Conservation (phyloP, 2,113 vertebrate species). For the Marcusenius ussheri region DNA sequence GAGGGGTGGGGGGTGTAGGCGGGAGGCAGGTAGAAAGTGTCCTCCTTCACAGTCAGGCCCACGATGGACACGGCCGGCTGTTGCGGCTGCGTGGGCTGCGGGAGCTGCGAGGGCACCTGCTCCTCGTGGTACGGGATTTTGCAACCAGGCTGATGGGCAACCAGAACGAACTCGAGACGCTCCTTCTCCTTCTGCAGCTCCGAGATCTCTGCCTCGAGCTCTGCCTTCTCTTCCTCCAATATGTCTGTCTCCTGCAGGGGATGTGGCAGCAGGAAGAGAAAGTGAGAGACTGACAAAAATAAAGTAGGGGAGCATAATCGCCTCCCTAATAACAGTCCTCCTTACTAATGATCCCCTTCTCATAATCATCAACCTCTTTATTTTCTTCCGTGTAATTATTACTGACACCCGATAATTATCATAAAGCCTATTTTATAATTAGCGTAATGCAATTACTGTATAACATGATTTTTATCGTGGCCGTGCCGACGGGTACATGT, state of each 20-base stretch:
- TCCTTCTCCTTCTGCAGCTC: slow-evolving; percentile 95
- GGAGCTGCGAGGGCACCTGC: slow-evolving; percentile 40
- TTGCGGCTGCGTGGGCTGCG: slow-evolving; percentile 39
- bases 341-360: slow-evolving; percentile 14
- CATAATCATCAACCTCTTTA: slow-evolving; percentile 6
- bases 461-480: background rate
- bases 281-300: background rate
- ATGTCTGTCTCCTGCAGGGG: slow-evolving; percentile 82
- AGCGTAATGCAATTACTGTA: background rate
- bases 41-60: slow-evolving; percentile 73
- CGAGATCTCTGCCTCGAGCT: slow-evolving; percentile 87
- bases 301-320: background rate
- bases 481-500: slow-evolving; percentile 4
- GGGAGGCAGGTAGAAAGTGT: slow-evolving; percentile 72
- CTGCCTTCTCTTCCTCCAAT: slow-evolving; percentile 87
- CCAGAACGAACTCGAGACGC: slow-evolving; percentile 84
- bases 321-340: slow-evolving; percentile 7
- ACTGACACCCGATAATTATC: slow-evolving; percentile 18
- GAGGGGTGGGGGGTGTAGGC: slow-evolving; percentile 62
- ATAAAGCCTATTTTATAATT: slow-evolving; percentile 10
- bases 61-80: slow-evolving; percentile 56
- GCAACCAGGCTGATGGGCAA: slow-evolving; percentile 84
- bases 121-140: slow-evolving; percentile 81
- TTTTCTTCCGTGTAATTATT: slow-evolving; percentile 15
- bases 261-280: background rate